These are phyloP conservation scores for Myxocyprinus asiaticus DNA, from an alignment of 2,113 vertebrate species.

Conservation along the genomic window DNA sequence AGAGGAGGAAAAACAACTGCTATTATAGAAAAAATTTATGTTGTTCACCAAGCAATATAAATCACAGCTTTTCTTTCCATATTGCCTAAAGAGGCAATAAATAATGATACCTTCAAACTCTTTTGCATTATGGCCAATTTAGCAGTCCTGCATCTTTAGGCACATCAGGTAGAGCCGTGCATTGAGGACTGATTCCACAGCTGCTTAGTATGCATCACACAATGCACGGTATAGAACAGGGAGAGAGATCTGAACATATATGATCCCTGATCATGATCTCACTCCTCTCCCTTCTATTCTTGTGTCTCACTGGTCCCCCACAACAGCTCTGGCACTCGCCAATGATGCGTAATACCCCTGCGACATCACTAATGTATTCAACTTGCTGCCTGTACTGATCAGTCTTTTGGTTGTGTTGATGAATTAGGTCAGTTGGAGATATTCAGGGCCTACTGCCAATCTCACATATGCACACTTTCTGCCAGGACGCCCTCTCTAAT, in stretches of 20 bases:
- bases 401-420: slow-evolving; percentile 11
- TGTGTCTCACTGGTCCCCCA: slow-evolving; percentile 8
- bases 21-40: not conserved
- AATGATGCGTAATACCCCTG: slow-evolving; percentile 25
- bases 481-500: too few species aligned
- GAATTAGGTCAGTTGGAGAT: slow-evolving; percentile 13
- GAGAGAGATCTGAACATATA: slow-evolving; percentile 15
- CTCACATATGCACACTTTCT: slow-evolving; percentile 2
- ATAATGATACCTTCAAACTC: too few species aligned
- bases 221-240: not conserved
- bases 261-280: slow-evolving; percentile 25
- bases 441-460: slow-evolving; percentile 22
- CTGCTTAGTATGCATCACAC: not conserved
- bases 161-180: not conserved
- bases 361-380: slow-evolving; percentile 35
- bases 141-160: slow-evolving; percentile 14
- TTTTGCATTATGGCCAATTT: not conserved
- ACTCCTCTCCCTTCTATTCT: not conserved
- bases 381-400: not conserved
- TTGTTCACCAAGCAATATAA: not conserved
- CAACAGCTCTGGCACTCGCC: slow-evolving; percentile 1
- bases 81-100: not conserved
- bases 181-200: slow-evolving; percentile 5
- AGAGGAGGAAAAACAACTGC: too few species aligned
- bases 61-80: not conserved